phyloP scores from a whole-genome alignment of 1,140 invertebrate genomes.

The Drosophila quadrilineata region DNA sequence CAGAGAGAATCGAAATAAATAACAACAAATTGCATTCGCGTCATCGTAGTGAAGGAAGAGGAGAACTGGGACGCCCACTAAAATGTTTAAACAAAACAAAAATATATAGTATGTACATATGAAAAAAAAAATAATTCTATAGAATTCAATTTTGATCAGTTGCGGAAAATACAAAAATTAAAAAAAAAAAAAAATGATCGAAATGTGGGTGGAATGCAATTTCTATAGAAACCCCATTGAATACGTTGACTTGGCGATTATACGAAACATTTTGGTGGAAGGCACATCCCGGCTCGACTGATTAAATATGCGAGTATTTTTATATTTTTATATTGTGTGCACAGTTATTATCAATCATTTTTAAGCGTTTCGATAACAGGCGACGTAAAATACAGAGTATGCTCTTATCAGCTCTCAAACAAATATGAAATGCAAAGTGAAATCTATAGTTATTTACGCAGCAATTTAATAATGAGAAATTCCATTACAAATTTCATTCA shows the following conservation, averaged over 20 bases:
- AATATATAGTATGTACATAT: no score
- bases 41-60: background rate
- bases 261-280: slow-evolving; percentile 28
- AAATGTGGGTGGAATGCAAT: slow-evolving; percentile 25
- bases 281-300: slow-evolving; percentile 52
- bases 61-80: slow-evolving; percentile 26
- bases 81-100: background rate
- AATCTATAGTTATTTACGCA: slow-evolving; percentile 36
- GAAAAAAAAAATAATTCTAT: no score
- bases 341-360: background rate
- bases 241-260: slow-evolving; percentile 10
- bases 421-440: no score
- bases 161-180: no score
- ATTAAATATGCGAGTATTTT: background rate
- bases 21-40: slow-evolving; percentile 14
- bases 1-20: background rate
- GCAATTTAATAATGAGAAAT: no score
- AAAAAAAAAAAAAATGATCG: background rate
- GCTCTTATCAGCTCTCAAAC: no score
- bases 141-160: background rate
- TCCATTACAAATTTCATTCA: slow-evolving; percentile 13
- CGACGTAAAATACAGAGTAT: slow-evolving; percentile 33
- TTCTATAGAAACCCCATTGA: background rate
- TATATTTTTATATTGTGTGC: no score
- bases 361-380: background rate